A percentile compares a stretch with the other conserved stretches of the same genome.
phyloP scores from a whole-genome alignment of 2,113 vertebrate species.

The Gallinago media region DNA sequence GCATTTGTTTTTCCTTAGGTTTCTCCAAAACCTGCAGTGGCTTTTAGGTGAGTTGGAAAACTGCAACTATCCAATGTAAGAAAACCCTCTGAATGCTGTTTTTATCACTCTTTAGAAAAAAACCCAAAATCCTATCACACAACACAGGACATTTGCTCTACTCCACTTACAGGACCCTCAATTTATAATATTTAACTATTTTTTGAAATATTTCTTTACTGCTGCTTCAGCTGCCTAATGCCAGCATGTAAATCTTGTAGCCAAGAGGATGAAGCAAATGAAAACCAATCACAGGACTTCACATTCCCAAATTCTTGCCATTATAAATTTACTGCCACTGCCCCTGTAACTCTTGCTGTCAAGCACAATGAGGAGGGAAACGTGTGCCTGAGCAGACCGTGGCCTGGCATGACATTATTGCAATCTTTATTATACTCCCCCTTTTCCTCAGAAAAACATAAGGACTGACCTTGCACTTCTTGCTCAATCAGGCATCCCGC shows the following conservation, averaged over 20 bases:
- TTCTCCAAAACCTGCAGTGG: not conserved
- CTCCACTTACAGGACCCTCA: not conserved
- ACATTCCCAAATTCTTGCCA: not conserved
- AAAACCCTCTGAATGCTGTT: not conserved
- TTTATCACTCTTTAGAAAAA: not conserved
- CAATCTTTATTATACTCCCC: not conserved
- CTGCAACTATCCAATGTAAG: not conserved
- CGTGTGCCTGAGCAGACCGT: not conserved
- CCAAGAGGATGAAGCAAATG: not conserved
- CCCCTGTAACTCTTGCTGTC: constrained; percentile 7
- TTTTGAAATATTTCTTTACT: not conserved
- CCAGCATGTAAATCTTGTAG: constrained; percentile 41
- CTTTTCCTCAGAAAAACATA: not conserved
- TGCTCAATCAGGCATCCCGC: not conserved
- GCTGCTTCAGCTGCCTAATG: constrained; percentile 10
- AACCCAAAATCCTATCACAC: not conserved
- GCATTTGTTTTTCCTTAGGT: not conserved
- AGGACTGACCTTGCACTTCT: constrained; percentile 1
- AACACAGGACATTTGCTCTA: not conserved
- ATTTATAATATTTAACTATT: not conserved
- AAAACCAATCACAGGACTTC: constrained; percentile 28
- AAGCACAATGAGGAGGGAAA: not conserved
- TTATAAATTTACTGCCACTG: constrained; percentile 21
- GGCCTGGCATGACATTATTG: constrained; percentile 19
- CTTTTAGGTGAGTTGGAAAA: not conserved